Conservation (phyloP, 2,888 invertebrate species). For the Acleris sparsana region DNA sequence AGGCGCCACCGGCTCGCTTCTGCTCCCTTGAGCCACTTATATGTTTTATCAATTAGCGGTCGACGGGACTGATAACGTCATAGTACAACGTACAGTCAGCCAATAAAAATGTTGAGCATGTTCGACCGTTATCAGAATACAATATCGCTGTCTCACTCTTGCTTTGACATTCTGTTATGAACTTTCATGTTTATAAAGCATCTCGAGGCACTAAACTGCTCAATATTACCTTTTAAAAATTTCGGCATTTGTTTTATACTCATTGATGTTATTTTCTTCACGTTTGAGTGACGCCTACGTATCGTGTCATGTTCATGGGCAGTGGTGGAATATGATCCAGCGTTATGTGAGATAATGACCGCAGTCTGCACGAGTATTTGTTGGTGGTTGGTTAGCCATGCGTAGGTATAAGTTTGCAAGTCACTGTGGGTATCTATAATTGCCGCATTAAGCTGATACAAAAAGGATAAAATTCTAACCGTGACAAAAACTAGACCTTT, state of each 20-base stretch:
- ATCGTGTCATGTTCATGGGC: slow-evolving; percentile 19
- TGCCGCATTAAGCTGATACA: too few relatives aligned
- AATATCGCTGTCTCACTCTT: too few relatives aligned
- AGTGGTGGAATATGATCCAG: slow-evolving; percentile 13
- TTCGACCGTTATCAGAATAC: too few relatives aligned
- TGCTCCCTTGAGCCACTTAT: slow-evolving; percentile 44
- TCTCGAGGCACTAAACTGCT: too few relatives aligned
- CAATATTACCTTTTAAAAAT: not conserved
- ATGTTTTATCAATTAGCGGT: slow-evolving; percentile 64
- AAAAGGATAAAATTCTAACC: too few relatives aligned
- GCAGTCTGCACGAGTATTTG: not conserved
- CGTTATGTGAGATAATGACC: slow-evolving; percentile 20
- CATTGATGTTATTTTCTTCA: slow-evolving; percentile 16
- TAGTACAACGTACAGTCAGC: slow-evolving; percentile 5
- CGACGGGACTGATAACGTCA: slow-evolving; percentile 67
- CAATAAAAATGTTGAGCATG: too few relatives aligned
- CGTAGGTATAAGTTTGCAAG: slow-evolving; percentile 17
- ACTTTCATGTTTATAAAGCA: too few relatives aligned
- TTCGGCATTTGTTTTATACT: slow-evolving; percentile 4
- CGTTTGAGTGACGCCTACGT: slow-evolving; percentile 1
- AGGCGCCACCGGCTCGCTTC: slow-evolving; percentile 50
- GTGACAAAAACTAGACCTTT: too few relatives aligned
- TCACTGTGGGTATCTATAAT: slow-evolving; percentile 25
- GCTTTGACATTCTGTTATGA: too few relatives aligned
- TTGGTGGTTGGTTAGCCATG: slow-evolving; percentile 16